Base-by-base conservation (phyloP, 2,888 invertebrate genomes). In the Drosophila tanythrix region DNA sequence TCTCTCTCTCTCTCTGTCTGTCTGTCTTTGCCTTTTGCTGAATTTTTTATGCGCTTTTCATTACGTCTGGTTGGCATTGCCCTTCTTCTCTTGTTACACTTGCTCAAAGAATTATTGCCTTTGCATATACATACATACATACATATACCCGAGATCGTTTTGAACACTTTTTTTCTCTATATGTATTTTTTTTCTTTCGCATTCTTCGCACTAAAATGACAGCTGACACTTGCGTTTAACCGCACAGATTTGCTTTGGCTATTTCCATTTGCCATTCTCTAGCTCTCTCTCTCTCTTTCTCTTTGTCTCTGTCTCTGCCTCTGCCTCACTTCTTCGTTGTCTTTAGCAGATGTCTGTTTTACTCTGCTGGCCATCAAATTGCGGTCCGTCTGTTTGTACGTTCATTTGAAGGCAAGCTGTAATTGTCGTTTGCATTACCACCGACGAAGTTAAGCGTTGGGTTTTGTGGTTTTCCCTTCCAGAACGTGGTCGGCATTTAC, bases 181-280 rank as follows among this genome's bases (percentile, higher is more conserved):
- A 8, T n/a, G 11, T 21, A 15, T 11, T 18, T 25, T 65, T 63
- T 70, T 58, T 56, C 63, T 51, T 55, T 70, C 68, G 52, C 71
- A 70, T 66, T 65, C 59, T 43, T 64, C 77, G 76, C 83, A 74
- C 83, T 77, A 79, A 89, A 89, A 88, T 88, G 88, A 88, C 88
- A 89, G 88, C 88, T 89, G 88, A 88, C 88, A 88, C 88, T 88
- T 88, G 88, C 76, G 88, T 84, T 85, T 83, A 88, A 88, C 88
- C 88, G 84, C 87, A 86, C 80, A 88, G 88, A 89, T 88, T 88
- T 88, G 88, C 87, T 80, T 73, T 81, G 73, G 68, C 52, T 61
- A 67, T 65, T 55, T 38, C 67, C 58, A 67, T 60, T 63, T 40
- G 46, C 57, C 38, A 46, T n/a, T n/a, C 52, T 36, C 31, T 25